Evolutionary conservation across 2,888 invertebrate genomes (phyloP).

Genomic region (Blastobasis lacticolella): DNA sequence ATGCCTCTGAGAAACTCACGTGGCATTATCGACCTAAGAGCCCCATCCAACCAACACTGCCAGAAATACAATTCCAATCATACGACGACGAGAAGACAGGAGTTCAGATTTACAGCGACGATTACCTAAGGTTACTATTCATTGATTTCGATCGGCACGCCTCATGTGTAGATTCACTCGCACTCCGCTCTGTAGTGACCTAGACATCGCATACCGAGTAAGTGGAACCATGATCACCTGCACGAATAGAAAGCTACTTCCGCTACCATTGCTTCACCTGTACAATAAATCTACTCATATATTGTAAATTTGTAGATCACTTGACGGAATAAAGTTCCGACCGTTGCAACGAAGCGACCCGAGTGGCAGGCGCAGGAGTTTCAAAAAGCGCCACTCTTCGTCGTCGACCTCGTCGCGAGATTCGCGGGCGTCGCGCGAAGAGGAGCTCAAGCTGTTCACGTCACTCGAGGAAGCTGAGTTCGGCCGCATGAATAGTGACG

Average conservation of each 20-base stretch:
- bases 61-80: constrained; percentile 71
- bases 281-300: constrained; percentile 61
- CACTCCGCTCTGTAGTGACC: constrained; percentile 39
- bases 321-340: constrained; percentile 78
- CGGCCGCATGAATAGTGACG: constrained; percentile 45
- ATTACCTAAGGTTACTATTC: constrained; percentile 70
- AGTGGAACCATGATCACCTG: constrained; percentile 27
- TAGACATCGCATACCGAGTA: constrained; percentile 26
- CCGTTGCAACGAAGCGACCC: constrained; percentile 77
- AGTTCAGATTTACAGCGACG: constrained; percentile 50
- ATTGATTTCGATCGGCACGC: constrained; percentile 33
- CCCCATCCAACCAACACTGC: constrained; percentile 44
- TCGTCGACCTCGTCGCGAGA: constrained; percentile 76
- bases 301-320: constrained; percentile 69
- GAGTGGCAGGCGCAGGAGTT: constrained; percentile 74
- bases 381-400: constrained; percentile 75
- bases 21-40: constrained; percentile 65
- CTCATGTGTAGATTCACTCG: constrained; percentile 33
- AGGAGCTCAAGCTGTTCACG: constrained; percentile 77
- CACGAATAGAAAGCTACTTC: constrained; percentile 39
- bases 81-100: constrained; percentile 62
- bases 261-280: constrained; percentile 39
- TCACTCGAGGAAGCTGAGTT: constrained; percentile 78
- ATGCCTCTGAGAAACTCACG: constrained; percentile 49
- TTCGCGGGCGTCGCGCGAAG: constrained; percentile 76